Evolutionary conservation across 92 coral and sea anemone species (phyloP), one percentile per base, ranked within the genome.

Genomic region (Phenganax stokvisi): DNA sequence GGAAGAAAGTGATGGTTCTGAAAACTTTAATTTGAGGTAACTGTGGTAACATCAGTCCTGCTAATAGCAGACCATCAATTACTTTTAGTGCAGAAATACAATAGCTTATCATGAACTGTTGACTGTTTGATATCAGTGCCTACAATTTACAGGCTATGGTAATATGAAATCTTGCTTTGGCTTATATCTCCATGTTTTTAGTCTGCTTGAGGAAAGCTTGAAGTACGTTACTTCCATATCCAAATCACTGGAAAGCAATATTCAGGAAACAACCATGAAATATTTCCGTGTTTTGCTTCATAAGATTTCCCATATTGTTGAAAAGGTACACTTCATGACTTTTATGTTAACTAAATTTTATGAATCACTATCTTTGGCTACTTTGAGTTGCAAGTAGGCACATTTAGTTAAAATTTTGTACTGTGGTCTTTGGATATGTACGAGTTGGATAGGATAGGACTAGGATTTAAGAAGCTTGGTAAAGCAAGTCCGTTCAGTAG

Each of bases 281-380:
- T 92, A 88, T 83, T 91, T 92, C 92, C 88, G 88, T 63, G 96
- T 93, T 0, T 65, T 94, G 57, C 85, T 94, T 57, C 94, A 90
- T 79, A 88, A 85, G 77, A 86, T 89, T 0, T 92, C 87, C 70
- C 92, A 87, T 75, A 85, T 90, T 67, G 85, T 94, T 68, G 98
- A 94, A 31, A 90, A 94, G 97, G 98, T 94, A 84, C 20, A 10
- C 47, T 20, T 28, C 47, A 11, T 11, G 47, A 37, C 47, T 37
- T 37, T 37, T 37, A 37, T 5, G 5, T 37, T 37, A 5, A 37
- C 2, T 65, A 17, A 17, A 65, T 1, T 17, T 65, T 69, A 3
- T 0, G 31, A 0, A 10, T 69, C 52, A 54, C 51, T 69, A 10
- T 25, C 51, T 0, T 69, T 13, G 51, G 51, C 25, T 13, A 16